Base-by-base conservation (phyloP, 2,113 vertebrate species). In the Cololabis saira region DNA sequence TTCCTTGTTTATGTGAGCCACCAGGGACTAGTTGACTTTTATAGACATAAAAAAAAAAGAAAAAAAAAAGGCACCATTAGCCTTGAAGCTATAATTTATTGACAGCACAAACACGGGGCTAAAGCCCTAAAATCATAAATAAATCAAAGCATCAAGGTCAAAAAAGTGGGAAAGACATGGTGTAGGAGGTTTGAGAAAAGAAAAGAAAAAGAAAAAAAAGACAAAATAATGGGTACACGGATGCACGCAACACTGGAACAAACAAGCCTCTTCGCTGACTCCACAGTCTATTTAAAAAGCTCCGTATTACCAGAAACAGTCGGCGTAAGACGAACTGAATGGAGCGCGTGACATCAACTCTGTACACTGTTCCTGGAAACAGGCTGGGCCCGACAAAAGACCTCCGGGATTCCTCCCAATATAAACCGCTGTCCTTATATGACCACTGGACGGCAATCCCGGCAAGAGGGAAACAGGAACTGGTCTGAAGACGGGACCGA, bases 241-340 rank as follows among this genome's bases (percentile, higher is more conserved):
- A 37, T 37, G 33, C 42, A 59, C 42, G 48, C 13, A 11, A 16
- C 16, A 27, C 17, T 27, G 10, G 33, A 49, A 82, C 14, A 62
- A 40, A 67, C 43, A 67, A 57, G 50, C 27, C 45, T 67, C 18
- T 24, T 59, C 56, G 52, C 18, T 45, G 60, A 49, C 33, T 2
- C 22, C 1, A 0, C 60, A 16, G 73, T 59, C 65, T 64, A 64
- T 63, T 61, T 51, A 79, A 66, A 72, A 22, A n/a, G 11, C 12
- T 10, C 21, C 11, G 14, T 51, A 60, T 51, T 1, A 42, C 54
- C 59, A 71, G 54, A 73, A 67, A 73, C 68, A 0, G 16, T 6
- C n/a, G 30, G 43, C 51, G 74, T 22, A 13, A 58, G 51, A 14
- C 47, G 19, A 13, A 44, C 3, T 41, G 0, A 1, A 19, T 37